phyloP scores from a whole-genome alignment of 2,797 vertebrate genomes.

The Hyperoplus lanceolatus region DNA sequence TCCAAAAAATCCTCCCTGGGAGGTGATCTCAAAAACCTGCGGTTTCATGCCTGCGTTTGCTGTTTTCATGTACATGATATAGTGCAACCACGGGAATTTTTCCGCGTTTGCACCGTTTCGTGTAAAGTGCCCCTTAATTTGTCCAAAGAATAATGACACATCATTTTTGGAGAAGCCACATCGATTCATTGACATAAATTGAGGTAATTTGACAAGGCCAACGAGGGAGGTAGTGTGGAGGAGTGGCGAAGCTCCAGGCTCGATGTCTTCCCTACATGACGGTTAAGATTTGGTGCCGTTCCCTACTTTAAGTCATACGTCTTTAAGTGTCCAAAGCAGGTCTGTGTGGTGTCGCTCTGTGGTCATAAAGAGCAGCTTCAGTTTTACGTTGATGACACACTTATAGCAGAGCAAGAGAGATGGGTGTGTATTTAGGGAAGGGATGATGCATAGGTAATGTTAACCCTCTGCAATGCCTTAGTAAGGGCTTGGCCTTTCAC shows the following conservation, averaged over 20 bases:
- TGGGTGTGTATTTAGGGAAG: slow-evolving; percentile 6
- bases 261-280: neutral
- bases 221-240: neutral
- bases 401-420: neutral
- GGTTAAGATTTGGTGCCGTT: neutral
- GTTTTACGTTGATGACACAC: slow-evolving; percentile 26
- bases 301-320: neutral
- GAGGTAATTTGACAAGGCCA: neutral
- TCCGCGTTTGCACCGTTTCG: too few species aligned
- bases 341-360: neutral
- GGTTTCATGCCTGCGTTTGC: too few species aligned
- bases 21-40: too few species aligned
- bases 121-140: neutral
- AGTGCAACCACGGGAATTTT: too few species aligned
- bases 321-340: slow-evolving; percentile 20
- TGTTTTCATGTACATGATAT: too few species aligned
- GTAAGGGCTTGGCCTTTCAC: slow-evolving; percentile 41
- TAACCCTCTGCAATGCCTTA: neutral
- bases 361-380: slow-evolving; percentile 25
- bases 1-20: too few species aligned
- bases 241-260: neutral
- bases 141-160: neutral
- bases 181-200: neutral
- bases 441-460: slow-evolving; percentile 41
- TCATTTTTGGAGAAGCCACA: neutral